Percentiles rank a stretch among this genome's conserved stretches.
phyloP scores from a whole-genome alignment of 2,113 vertebrate species.

The Pan troglodytes region NHGRI_mPanTro3-v2.1_pri NC_072411.2:100370001-100370500 shows the following conservation, averaged over 20 bases:
- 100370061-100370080: not conserved
- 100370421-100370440: not conserved
- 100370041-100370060: not conserved
- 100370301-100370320: not conserved
- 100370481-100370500: not conserved
- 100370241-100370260: conserved; percentile 27
- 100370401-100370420: not conserved
- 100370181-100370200: not conserved
- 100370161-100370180: not conserved
- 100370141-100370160: not conserved
- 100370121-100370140: not conserved
- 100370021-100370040: not conserved
- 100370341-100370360: too few species aligned
- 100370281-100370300: not conserved
- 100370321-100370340: not conserved
- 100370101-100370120: conserved; percentile 17
- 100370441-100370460: not conserved
- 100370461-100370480: not conserved
- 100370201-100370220: not conserved
- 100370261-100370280: not conserved
- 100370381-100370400: not conserved
- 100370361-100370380: not conserved
- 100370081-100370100: not conserved
- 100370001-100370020: not conserved
- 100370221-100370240: conserved; percentile 26